phyloP scores from a whole-genome alignment of 2,113 vertebrate species.

The Muntiacus muntjak region DNA sequence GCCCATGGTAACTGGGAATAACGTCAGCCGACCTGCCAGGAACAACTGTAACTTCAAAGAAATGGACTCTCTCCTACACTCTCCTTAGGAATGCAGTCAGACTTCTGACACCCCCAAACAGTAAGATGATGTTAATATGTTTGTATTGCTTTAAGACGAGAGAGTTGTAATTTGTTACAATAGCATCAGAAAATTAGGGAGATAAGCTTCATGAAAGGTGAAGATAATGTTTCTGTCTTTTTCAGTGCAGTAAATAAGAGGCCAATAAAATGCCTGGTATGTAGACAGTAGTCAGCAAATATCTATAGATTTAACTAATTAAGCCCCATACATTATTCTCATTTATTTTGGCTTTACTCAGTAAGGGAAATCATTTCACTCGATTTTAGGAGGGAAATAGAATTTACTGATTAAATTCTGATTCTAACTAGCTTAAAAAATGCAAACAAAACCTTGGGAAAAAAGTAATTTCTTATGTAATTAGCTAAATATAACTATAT shows the following conservation, averaged over 20 bases:
- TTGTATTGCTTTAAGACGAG: background rate
- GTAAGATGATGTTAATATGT: background rate
- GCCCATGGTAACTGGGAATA: background rate
- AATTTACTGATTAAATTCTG: slow-evolving; percentile 25
- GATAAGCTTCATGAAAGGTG: background rate
- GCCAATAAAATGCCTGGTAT: background rate
- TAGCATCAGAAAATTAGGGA: background rate
- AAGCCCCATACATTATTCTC: background rate
- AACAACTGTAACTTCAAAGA: background rate
- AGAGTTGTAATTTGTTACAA: background rate
- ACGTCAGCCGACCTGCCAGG: too few relatives aligned
- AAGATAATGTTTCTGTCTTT: background rate
- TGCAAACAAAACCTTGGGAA: background rate
- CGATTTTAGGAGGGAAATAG: background rate
- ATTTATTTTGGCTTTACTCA: background rate
- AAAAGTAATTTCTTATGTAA: background rate
- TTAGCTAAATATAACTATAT: slow-evolving; percentile 5
- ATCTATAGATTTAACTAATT: background rate
- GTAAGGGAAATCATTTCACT: background rate
- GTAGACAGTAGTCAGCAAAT: background rate
- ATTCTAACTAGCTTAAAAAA: slow-evolving; percentile 23
- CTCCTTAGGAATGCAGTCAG: background rate
- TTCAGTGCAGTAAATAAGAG: background rate
- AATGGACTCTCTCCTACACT: background rate
- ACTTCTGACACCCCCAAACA: background rate